Evolutionary conservation across 1,140 invertebrate genomes (phyloP), one percentile per base, ranked within the genome.

Genomic region (Cotesia chilonis): DNA sequence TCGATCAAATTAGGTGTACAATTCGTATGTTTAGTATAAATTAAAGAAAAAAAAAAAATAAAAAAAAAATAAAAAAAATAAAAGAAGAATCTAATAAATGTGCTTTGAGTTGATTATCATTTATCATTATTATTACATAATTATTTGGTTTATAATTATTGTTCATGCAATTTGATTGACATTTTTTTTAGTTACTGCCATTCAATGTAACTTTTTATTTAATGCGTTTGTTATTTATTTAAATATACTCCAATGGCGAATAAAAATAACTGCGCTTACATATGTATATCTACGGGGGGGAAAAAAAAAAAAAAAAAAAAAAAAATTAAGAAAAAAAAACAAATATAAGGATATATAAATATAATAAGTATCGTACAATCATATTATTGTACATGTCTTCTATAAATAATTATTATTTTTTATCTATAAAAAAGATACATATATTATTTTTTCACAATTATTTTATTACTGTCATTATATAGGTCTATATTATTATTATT

Each of bases 131-230:
- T 41, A 41, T 41, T 41, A 41, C 9, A 41, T 41, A 7, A 41
- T 41, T 41, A 41, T 41, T 41, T 7, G 5, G 0, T 7, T 41
- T 41, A 41, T 41, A 9, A 47, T 47, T 47, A 47, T 47, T 47
- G 10, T 10, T 47, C 6, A 6, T 47, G 41, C 41, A 47, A 47
- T 47, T 47, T 47, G 41, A 47, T 7, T 47, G 41, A 47, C 28
- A 20, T 20, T 63, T 63, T 63, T 36, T 37, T 63, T 63, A n/a
- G 20, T 36, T 28, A 63, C 60, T 63, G 60, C 60, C 60, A 63
- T 63, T 57, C 54, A 17, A 20, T 55, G n/a, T 52, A 52, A 41
- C 38, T 41, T 47, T 7, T 47, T 47, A 9, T 47, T 28, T 28
- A 28, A 28, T 28, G 28, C 28, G 28, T 2, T 28, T 28, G 28